Percentiles rank a stretch among this genome's conserved stretches.
These are phyloP conservation scores for Macrostomum lignano DNA, from an alignment of 1,140 invertebrate genomes.

Conservation along the genomic window DNA sequence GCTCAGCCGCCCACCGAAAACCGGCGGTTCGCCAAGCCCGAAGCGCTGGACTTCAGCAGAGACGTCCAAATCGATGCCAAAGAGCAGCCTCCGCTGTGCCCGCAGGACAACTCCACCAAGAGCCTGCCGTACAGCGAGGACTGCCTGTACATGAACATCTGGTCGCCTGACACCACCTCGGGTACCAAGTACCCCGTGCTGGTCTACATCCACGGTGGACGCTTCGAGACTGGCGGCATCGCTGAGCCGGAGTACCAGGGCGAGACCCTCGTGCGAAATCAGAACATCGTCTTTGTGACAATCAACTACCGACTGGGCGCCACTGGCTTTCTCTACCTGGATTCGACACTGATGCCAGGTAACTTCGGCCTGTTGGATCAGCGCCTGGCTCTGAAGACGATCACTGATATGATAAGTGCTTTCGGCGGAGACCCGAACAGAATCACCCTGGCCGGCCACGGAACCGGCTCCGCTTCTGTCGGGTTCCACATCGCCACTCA, in stretches of 20 bases:
- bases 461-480: too few species aligned
- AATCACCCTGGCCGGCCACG: too few species aligned
- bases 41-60: too few species aligned
- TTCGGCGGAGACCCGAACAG: constrained; percentile 10
- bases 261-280: constrained; percentile 17
- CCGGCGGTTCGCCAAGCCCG: too few species aligned
- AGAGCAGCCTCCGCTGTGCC: background rate
- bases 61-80: constrained; percentile 7
- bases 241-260: constrained; percentile 20
- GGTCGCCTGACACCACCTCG: constrained; percentile 7
- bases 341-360: constrained; percentile 24
- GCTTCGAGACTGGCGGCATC: constrained; percentile 14
- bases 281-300: constrained; percentile 31
- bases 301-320: constrained; percentile 32
- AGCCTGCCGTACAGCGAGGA: constrained; percentile 12
- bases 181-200: too few species aligned
- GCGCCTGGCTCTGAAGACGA: constrained; percentile 7
- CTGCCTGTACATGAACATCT: constrained; percentile 15
- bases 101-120: background rate
- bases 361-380: constrained; percentile 9
- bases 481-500: too few species aligned
- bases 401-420: background rate
- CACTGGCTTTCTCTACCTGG: constrained; percentile 35
- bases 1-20: too few species aligned
- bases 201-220: constrained; percentile 19